These are phyloP conservation scores for Neopipo cinnamomea DNA, from an alignment of 2,113 vertebrate species.

Conservation along the genomic window DNA sequence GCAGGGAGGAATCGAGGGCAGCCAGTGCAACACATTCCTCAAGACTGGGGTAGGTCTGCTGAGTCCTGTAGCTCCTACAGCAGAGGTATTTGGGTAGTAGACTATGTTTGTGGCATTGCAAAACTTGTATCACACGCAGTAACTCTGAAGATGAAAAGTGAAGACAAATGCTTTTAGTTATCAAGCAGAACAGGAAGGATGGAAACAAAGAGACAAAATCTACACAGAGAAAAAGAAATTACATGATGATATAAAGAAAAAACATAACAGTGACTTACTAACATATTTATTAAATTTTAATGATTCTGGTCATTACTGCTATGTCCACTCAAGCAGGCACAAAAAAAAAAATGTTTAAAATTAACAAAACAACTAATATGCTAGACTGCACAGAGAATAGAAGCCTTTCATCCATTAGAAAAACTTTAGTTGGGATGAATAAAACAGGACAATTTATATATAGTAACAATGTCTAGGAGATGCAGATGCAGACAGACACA, in stretches of 20 bases:
- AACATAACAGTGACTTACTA: not conserved
- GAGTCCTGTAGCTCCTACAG: not conserved
- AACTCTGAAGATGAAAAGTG: not conserved
- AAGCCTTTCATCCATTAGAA: not conserved
- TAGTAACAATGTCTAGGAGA: not conserved
- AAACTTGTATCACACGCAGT: not conserved
- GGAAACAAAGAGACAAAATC: not conserved
- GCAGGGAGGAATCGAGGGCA: not conserved
- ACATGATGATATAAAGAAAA: not conserved
- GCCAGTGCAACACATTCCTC: not conserved
- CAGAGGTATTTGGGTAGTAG: not conserved
- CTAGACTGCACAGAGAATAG: not conserved
- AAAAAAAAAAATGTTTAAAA: not conserved
- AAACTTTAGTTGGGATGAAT: not conserved
- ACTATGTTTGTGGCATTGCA: not conserved
- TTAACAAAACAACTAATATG: too few species aligned
- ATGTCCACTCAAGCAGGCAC: not conserved
- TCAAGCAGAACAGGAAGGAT: not conserved
- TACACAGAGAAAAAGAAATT: not conserved
- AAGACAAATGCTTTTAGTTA: not conserved
- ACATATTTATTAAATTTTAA: not conserved
- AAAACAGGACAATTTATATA: not conserved
- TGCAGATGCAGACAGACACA: rapidly evolving
- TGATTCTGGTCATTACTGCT: not conserved
- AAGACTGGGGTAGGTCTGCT: not conserved